Evolutionary conservation across 2,113 vertebrate genomes (phyloP).

Genomic region (Xenopus tropicalis): DNA sequence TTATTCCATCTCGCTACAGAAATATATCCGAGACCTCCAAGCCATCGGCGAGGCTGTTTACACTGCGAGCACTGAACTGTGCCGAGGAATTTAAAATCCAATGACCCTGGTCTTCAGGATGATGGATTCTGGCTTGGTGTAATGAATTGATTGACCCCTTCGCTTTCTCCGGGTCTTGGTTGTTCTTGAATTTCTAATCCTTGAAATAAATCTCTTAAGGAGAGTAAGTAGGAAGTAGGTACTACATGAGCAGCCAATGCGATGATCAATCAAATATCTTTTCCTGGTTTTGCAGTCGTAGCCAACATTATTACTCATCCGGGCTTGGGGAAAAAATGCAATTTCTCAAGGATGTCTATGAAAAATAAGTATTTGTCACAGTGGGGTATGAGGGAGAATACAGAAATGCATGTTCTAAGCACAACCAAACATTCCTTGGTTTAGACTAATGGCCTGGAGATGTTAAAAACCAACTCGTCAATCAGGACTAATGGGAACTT

Average conservation of each 20-base stretch:
- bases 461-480: too few relatives aligned
- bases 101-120: constrained; percentile 21
- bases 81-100: not conserved
- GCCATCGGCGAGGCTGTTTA: not conserved
- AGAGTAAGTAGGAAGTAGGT: not conserved
- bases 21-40: not conserved
- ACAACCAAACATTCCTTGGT: too few relatives aligned
- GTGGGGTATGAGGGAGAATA: too few relatives aligned
- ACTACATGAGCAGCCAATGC: not conserved
- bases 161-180: not conserved
- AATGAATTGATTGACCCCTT: constrained; percentile 19
- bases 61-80: constrained; percentile 7
- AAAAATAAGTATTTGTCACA: too few relatives aligned
- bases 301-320: not conserved
- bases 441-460: too few relatives aligned
- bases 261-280: not conserved
- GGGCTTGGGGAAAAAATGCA: too few relatives aligned
- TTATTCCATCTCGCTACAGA: not conserved
- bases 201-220: constrained; percentile 14
- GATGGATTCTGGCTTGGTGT: constrained; percentile 8
- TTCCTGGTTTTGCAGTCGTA: not conserved
- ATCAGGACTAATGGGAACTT: too few relatives aligned
- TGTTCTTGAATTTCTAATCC: constrained; percentile 14
- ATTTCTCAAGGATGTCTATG: too few relatives aligned
- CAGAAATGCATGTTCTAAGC: too few relatives aligned